Percentiles rank a stretch among this genome's conserved stretches.
Conservation (phyloP, 2,888 invertebrate species). For the Suillia variegata region DNA sequence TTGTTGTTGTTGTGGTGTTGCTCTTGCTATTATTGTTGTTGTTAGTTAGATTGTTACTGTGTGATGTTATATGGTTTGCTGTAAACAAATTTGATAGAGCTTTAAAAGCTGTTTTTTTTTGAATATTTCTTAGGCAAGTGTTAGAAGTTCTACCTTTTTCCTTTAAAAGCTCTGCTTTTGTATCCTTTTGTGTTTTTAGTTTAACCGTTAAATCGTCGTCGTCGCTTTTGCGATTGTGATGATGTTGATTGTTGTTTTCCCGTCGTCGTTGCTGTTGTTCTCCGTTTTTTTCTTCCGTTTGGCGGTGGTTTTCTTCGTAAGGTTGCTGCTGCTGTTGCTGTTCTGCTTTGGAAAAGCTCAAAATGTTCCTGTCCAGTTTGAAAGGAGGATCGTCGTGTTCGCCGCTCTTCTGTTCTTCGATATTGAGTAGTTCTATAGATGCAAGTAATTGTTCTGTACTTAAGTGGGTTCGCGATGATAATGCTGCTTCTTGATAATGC, state of each 20-base stretch:
- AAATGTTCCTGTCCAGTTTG: constrained; percentile 26
- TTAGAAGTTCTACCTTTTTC: constrained; percentile 14
- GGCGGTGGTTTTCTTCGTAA: constrained; percentile 27
- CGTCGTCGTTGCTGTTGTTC: constrained; percentile 21
- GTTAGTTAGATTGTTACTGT: constrained; percentile 39
- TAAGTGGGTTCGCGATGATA: constrained; percentile 65
- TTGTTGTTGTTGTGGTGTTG: constrained; percentile 36
- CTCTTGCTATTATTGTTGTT: constrained; percentile 60
- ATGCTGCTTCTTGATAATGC: constrained; percentile 86
- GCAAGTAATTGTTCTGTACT: constrained; percentile 45
- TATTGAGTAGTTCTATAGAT: constrained; percentile 41
- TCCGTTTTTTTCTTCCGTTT: constrained; percentile 21
- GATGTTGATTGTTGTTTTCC: constrained; percentile 32
- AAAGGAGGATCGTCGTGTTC: constrained; percentile 20
- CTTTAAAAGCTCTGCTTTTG: background rate
- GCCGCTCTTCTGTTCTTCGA: constrained; percentile 37
- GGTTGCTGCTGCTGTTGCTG: constrained; percentile 34
- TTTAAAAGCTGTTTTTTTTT: constrained; percentile 20
- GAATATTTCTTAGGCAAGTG: constrained; percentile 10
- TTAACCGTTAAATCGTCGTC: constrained; percentile 1
- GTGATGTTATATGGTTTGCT: constrained; percentile 28
- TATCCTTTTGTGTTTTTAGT: background rate
- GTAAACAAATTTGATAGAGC: constrained; percentile 26
- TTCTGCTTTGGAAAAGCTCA: constrained; percentile 18
- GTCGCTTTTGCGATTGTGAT: constrained; percentile 39